phyloP scores from a whole-genome alignment of 2,113 vertebrate species.

The Cyprinodon variegatus region DNA sequence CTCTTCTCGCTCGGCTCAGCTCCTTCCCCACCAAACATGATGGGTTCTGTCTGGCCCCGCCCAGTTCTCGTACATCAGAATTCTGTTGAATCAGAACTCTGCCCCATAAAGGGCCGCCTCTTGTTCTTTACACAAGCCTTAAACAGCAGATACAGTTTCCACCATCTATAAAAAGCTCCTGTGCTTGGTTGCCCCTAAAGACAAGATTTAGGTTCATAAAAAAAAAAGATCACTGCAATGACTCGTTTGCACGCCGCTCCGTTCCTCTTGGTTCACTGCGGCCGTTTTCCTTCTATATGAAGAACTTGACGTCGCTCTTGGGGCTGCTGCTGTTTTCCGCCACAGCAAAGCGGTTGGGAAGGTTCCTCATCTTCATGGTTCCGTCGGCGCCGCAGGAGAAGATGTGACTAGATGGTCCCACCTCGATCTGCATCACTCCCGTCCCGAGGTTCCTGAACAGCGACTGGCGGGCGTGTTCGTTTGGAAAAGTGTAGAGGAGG shows the following conservation, averaged over 20 bases:
- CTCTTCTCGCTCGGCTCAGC: not conserved
- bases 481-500: conserved; percentile 90
- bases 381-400: conserved; percentile 98
- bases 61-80: conserved; percentile 14
- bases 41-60: conserved; percentile 44
- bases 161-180: conserved; percentile 23
- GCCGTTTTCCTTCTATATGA: conserved; percentile 79
- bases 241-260: not conserved
- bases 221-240: not conserved
- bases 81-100: no score
- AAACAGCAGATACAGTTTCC: conserved; percentile 9
- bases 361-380: conserved; percentile 95
- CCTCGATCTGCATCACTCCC: conserved; percentile 97
- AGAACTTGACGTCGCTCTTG: conserved; percentile 89
- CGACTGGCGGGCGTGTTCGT: conserved; percentile 94
- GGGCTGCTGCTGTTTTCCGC: conserved; percentile 79
- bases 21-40: conserved; percentile 7
- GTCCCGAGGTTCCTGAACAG: conserved; percentile 98
- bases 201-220: conserved; percentile 7
- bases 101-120: not conserved
- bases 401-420: conserved; percentile 91
- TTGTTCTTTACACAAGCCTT: not conserved
- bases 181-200: conserved; percentile 8
- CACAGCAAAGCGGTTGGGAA: conserved; percentile 88
- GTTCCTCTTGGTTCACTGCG: not conserved